Conservation (phyloP, 2,888 invertebrate genomes). For the Drosophila meridionalis region DNA sequence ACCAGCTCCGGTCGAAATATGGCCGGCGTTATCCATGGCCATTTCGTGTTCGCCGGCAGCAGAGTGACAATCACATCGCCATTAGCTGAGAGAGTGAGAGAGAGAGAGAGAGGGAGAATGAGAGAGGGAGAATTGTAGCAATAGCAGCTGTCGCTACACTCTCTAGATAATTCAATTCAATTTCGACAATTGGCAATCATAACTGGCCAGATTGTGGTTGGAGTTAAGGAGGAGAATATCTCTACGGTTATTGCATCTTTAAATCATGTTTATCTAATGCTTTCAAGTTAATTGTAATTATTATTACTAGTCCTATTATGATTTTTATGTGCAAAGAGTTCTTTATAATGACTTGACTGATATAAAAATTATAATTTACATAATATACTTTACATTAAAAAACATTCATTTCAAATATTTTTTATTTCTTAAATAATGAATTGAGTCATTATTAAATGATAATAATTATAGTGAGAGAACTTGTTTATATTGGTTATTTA, state of each 20-base stretch:
- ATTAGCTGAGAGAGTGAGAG: slow-evolving; percentile 87
- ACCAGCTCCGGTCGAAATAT: slow-evolving; percentile 96
- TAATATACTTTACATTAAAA: too few species aligned
- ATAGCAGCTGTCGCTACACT: neutral
- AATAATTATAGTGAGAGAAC: too few species aligned
- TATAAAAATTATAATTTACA: too few species aligned
- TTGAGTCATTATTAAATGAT: too few species aligned
- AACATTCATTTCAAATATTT: too few species aligned
- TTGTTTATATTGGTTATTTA: too few species aligned
- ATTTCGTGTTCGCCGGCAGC: slow-evolving; percentile 93
- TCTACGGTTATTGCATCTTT: too few species aligned
- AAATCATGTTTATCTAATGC: neutral
- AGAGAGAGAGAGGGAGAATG: neutral
- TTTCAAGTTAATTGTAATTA: neutral
- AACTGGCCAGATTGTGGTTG: neutral
- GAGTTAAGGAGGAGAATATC: neutral
- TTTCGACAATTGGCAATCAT: neutral
- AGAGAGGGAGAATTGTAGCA: neutral
- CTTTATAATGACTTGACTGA: too few species aligned
- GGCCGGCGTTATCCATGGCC: slow-evolving; percentile 97
- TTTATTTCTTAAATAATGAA: too few species aligned
- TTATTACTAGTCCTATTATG: neutral
- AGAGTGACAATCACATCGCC: slow-evolving; percentile 96
- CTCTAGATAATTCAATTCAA: slow-evolving; percentile 2
- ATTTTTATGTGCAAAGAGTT: neutral